Percentiles rank a stretch among this genome's conserved stretches.
Evolutionary conservation across 2,888 invertebrate species (phyloP).

Genomic region (Entomobrya proxima): DNA sequence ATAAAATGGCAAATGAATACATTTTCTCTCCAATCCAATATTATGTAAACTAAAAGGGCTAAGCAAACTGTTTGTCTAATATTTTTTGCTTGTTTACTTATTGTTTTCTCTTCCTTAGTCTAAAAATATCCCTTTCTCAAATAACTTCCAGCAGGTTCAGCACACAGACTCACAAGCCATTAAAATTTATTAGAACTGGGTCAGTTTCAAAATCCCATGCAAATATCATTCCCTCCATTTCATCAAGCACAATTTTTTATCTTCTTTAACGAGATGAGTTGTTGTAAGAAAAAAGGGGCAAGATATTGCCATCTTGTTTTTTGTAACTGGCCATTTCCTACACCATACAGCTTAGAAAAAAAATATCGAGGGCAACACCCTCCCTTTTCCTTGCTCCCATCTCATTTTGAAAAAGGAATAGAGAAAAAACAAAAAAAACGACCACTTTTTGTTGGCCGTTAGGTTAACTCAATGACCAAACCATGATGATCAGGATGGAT

Average conservation of each 20-base stretch:
- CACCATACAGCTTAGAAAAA: slow-evolving; percentile 18
- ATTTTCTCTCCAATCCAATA: not conserved
- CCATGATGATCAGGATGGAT: not conserved
- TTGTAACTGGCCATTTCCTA: too few species aligned
- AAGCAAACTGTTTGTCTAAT: not conserved
- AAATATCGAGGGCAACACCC: slow-evolving; percentile 11
- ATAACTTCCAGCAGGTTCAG: not conserved
- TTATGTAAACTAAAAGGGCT: not conserved
- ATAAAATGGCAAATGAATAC: slow-evolving; percentile 24
- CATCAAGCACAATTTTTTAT: not conserved
- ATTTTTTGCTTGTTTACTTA: slow-evolving; percentile 10
- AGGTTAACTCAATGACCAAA: slow-evolving; percentile 11
- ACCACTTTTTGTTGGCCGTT: not conserved
- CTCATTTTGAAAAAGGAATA: not conserved
- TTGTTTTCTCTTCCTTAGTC: not conserved
- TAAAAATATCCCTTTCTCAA: not conserved
- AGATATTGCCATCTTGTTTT: not conserved
- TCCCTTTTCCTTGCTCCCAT: not conserved
- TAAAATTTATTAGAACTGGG: slow-evolving; percentile 3
- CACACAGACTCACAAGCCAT: not conserved
- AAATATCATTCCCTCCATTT: slow-evolving; percentile 5
- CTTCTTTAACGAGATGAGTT: not conserved
- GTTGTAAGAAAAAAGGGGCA: not conserved
- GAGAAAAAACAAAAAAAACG: not conserved
- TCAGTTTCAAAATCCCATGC: slow-evolving; percentile 2